These are phyloP conservation scores for Poecilia picta DNA, from an alignment of 2,797 vertebrate genomes.

Conservation along the genomic window DNA sequence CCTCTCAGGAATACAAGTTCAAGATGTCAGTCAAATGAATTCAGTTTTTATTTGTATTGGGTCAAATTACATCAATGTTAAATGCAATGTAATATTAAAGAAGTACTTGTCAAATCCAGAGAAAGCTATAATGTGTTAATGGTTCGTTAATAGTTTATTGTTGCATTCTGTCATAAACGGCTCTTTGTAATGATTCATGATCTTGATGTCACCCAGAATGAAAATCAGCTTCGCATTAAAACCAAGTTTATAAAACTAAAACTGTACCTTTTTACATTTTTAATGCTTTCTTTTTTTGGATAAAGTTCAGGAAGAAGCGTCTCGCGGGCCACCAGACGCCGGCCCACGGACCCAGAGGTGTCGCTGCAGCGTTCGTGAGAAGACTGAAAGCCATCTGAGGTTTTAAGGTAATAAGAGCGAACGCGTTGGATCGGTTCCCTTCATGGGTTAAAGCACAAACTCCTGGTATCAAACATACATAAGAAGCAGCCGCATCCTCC, in stretches of 20 bases:
- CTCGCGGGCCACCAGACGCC: conserved; percentile 13
- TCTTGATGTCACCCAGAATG: no score
- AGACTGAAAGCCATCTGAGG: conserved; percentile 37
- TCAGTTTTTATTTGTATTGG: no score
- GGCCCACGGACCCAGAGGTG: conserved; percentile 18
- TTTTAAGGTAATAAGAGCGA: conserved; percentile 46
- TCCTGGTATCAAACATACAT: conserved; percentile 39
- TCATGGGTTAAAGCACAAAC: conserved; percentile 58
- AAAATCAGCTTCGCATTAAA: not conserved
- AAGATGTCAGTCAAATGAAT: no score
- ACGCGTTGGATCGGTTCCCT: conserved; percentile 31
- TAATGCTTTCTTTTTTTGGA: not conserved
- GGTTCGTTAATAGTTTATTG: no score
- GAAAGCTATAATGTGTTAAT: no score
- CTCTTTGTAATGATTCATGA: no score
- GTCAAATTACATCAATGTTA: no score
- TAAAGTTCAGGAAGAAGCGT: conserved; percentile 8
- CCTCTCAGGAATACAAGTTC: no score
- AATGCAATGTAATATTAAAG: no score
- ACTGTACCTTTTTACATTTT: not conserved
- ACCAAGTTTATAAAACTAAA: not conserved
- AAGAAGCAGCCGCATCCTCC: conserved; percentile 40
- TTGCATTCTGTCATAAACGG: no score
- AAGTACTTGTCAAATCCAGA: no score
- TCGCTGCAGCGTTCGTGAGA: conserved; percentile 17